These are phyloP conservation scores for Dascillus cervinus DNA, from an alignment of 2,888 invertebrate genomes.

Conservation along the genomic window DNA sequence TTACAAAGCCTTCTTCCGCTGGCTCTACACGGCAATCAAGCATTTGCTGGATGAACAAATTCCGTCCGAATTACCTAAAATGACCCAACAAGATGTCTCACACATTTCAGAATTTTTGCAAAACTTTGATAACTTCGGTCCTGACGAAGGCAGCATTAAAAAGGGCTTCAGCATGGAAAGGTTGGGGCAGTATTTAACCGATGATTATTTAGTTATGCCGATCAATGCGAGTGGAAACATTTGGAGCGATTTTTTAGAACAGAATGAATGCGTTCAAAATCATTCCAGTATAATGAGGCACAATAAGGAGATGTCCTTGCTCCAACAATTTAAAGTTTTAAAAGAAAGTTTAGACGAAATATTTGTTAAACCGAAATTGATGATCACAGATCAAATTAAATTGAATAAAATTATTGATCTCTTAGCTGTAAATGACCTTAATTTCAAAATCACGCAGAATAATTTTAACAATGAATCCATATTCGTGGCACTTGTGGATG, in stretches of 20 bases:
- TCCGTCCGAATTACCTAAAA: constrained; percentile 73
- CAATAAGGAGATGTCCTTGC: constrained; percentile 65
- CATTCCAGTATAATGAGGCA: constrained; percentile 69
- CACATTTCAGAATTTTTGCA: constrained; percentile 86
- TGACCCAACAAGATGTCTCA: constrained; percentile 79
- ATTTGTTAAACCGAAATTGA: constrained; percentile 58
- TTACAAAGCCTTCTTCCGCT: constrained; percentile 87
- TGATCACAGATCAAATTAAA: constrained; percentile 56
- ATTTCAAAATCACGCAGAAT: constrained; percentile 45
- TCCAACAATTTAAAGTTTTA: constrained; percentile 72
- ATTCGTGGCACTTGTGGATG: constrained; percentile 47
- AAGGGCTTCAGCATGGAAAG: constrained; percentile 74
- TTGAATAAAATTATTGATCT: constrained; percentile 46
- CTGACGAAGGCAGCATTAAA: constrained; percentile 12
- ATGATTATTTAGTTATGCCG: constrained; percentile 62
- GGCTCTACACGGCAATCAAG: constrained; percentile 84
- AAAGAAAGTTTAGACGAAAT: constrained; percentile 57
- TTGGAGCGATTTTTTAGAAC: constrained; percentile 68
- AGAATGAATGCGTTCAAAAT: constrained; percentile 64
- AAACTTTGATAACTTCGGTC: constrained; percentile 61
- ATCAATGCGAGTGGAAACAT: constrained; percentile 66
- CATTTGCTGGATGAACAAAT: constrained; percentile 76
- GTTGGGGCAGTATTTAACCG: constrained; percentile 83
- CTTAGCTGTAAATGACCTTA: constrained; percentile 22
- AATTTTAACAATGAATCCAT: constrained; percentile 47